Evolutionary conservation across 2,797 vertebrate species (phyloP).

Genomic region (Hylomyscus alleni): DNA sequence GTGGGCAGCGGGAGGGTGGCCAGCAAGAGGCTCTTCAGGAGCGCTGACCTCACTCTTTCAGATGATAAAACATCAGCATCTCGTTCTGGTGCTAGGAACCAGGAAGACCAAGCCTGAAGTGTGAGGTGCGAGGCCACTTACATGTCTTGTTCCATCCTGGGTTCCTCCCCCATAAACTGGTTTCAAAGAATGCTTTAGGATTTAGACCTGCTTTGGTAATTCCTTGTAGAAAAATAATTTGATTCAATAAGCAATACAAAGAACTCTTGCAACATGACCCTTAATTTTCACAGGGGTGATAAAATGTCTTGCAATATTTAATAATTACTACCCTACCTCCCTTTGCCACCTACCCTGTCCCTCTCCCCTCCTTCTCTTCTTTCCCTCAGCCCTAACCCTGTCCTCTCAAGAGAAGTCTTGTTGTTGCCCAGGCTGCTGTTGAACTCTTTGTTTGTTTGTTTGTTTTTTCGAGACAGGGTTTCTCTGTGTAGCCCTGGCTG

Average conservation of each 20-base stretch:
- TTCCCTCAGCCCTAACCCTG: not conserved
- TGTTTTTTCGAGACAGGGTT: too few species aligned
- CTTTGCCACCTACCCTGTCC: too few species aligned
- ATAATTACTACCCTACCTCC: not conserved
- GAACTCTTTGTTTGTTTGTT: not conserved
- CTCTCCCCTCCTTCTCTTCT: not conserved
- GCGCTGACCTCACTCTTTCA: constrained; percentile 6
- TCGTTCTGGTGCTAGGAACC: not conserved
- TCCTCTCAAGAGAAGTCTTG: not conserved
- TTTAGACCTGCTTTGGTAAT: not conserved
- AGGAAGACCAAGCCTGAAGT: not conserved
- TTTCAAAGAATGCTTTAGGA: not conserved
- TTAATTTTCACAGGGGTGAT: not conserved
- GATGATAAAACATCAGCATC: not conserved
- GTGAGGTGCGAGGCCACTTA: not conserved
- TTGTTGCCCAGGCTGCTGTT: not conserved
- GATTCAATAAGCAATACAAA: constrained; percentile 13
- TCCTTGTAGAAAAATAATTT: constrained; percentile 8
- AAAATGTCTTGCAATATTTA: not conserved
- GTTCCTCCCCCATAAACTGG: not conserved
- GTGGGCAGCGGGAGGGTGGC: not conserved
- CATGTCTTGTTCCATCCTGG: not conserved
- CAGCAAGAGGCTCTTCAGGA: too few species aligned
- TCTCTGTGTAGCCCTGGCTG: too few species aligned
- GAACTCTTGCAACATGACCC: not conserved